These are phyloP conservation scores for Drosophila bipectinata DNA, from an alignment of 1,140 invertebrate species.

Conservation along the genomic window DNA sequence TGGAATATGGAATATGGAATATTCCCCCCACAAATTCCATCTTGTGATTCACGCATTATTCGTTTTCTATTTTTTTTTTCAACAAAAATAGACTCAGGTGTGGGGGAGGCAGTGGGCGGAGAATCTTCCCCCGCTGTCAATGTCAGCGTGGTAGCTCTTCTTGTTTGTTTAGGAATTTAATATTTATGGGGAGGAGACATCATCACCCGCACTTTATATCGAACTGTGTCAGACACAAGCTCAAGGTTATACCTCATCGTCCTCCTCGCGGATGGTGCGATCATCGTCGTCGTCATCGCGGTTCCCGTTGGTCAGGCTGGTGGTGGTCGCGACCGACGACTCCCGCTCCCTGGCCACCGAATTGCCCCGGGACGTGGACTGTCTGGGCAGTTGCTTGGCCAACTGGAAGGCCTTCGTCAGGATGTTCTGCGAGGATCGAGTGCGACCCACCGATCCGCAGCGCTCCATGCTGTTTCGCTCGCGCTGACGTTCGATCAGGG, in stretches of 20 bases:
- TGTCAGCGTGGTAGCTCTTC: conserved; percentile 62
- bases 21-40: conserved; percentile 49
- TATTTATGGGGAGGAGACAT: conserved; percentile 48
- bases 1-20: conserved; percentile 40
- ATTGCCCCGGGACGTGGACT: conserved; percentile 73
- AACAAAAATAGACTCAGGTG: conserved; percentile 64
- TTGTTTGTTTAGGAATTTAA: conserved; percentile 55
- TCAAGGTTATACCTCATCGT: conserved; percentile 76
- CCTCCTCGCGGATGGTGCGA: conserved; percentile 78
- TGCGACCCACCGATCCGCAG: conserved; percentile 85
- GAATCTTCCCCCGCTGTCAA: conserved; percentile 56
- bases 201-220: conserved; percentile 26
- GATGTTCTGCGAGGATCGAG: conserved; percentile 91
- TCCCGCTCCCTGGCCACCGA: conserved; percentile 85
- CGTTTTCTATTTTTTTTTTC: neutral
- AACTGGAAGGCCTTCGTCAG: conserved; percentile 91
- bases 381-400: conserved; percentile 86
- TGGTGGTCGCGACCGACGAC: conserved; percentile 52
- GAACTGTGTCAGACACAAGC: conserved; percentile 48
- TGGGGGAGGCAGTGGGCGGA: conserved; percentile 25
- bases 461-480: conserved; percentile 78
- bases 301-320: conserved; percentile 27
- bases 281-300: conserved; percentile 76
- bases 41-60: conserved; percentile 55
- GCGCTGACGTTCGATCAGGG: conserved; percentile 76